A percentile compares a stretch with the other conserved stretches of the same genome.
These are phyloP conservation scores for Malthinus flaveolus DNA, from an alignment of 2,888 invertebrate species.

Conservation along the genomic window DNA sequence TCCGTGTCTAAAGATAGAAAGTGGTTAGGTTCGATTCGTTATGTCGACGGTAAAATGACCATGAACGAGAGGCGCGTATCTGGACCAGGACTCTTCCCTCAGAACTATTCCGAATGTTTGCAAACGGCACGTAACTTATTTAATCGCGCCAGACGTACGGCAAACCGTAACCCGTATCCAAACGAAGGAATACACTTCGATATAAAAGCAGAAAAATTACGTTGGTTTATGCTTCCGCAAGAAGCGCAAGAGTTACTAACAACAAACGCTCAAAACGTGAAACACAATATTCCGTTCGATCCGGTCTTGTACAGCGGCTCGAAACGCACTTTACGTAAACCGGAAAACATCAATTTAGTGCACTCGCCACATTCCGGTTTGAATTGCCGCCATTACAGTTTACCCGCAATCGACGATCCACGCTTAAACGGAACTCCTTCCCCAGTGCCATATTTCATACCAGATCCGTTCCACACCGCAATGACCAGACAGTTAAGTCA, in stretches of 20 bases:
- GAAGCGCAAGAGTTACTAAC: conserved; percentile 79
- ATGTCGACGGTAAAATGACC: conserved; percentile 71
- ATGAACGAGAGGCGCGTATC: conserved; percentile 73
- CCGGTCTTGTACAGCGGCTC: conserved; percentile 61
- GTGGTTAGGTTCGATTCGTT: conserved; percentile 76
- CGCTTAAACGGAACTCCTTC: conserved; percentile 52
- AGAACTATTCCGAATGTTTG: conserved; percentile 75
- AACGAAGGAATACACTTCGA: conserved; percentile 77
- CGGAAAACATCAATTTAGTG: conserved; percentile 32
- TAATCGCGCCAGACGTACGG: conserved; percentile 74
- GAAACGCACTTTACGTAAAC: conserved; percentile 32
- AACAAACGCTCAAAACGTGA: conserved; percentile 75
- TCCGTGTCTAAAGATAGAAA: conserved; percentile 78
- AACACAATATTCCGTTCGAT: conserved; percentile 76
- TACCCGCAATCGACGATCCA: conserved; percentile 66
- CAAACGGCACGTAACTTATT: conserved; percentile 79
- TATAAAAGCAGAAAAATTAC: conserved; percentile 66
- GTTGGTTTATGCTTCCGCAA: conserved; percentile 89
- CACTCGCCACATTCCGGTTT: conserved; percentile 55
- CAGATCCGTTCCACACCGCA: conserved; percentile 44
- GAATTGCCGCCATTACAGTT: conserved; percentile 68
- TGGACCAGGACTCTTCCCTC: conserved; percentile 72
- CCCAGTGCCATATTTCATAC: conserved; percentile 52
- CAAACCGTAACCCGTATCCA: conserved; percentile 71
- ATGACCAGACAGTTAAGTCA: conserved; percentile 38